phyloP scores from a whole-genome alignment of 2,888 invertebrate species.

The Zaprionus obscuricornis region DNA sequence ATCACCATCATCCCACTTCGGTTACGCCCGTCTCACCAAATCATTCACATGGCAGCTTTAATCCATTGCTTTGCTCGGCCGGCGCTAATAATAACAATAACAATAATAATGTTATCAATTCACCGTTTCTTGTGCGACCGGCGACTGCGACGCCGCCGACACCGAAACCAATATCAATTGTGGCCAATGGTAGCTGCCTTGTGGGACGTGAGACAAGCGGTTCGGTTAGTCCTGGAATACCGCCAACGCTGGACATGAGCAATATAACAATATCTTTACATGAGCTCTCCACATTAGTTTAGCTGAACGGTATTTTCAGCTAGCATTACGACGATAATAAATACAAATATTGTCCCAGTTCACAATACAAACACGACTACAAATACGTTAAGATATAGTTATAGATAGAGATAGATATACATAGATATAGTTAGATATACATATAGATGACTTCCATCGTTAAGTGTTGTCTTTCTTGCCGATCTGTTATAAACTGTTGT shows the following conservation, averaged over 20 bases:
- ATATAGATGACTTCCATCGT: slow-evolving; percentile 56
- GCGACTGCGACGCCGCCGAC: slow-evolving; percentile 83
- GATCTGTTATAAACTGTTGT: slow-evolving; percentile 43
- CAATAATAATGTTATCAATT: slow-evolving; percentile 72
- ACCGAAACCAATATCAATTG: slow-evolving; percentile 73
- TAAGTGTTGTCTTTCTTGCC: slow-evolving; percentile 44
- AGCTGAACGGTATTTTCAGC: neutral
- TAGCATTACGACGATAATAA: no score
- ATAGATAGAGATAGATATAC: slow-evolving; percentile 1
- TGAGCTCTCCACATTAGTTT: slow-evolving; percentile 89
- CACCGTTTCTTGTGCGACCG: slow-evolving; percentile 79
- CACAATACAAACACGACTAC: slow-evolving; percentile 8
- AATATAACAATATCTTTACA: slow-evolving; percentile 87
- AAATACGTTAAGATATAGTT: slow-evolving; percentile 14
- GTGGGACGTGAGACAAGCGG: slow-evolving; percentile 84
- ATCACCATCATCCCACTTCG: slow-evolving; percentile 82
- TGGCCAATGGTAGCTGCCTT: slow-evolving; percentile 49
- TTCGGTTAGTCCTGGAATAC: slow-evolving; percentile 87
- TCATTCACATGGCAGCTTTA: slow-evolving; percentile 83
- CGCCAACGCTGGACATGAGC: slow-evolving; percentile 86
- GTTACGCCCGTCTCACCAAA: slow-evolving; percentile 83
- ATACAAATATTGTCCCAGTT: neutral
- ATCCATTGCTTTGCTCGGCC: slow-evolving; percentile 72
- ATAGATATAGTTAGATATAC: slow-evolving; percentile 12
- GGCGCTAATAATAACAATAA: slow-evolving; percentile 22